A percentile compares a stretch with the other conserved stretches of the same genome.
phyloP scores from a whole-genome alignment of 2,888 invertebrate genomes.

The Parnassius orleans region DNA sequence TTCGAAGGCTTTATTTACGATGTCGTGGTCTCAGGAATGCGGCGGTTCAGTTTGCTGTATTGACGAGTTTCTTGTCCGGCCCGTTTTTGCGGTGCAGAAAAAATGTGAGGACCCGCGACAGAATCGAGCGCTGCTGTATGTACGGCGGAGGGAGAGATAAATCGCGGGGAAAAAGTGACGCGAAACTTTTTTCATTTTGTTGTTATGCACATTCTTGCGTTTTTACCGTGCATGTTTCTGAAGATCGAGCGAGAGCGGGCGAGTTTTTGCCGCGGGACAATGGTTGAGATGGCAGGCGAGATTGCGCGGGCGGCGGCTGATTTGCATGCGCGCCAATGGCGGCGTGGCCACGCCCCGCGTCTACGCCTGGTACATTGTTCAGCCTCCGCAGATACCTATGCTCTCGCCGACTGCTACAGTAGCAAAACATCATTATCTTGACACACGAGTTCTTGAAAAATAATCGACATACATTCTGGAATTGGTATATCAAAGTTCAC shows the following conservation, averaged over 20 bases:
- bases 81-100: conserved; percentile 36
- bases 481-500: too few relatives aligned
- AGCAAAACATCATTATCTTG: background rate
- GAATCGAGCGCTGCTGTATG: conserved; percentile 5
- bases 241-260: conserved; percentile 53
- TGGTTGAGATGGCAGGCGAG: conserved; percentile 44
- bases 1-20: conserved; percentile 7
- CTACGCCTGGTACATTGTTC: conserved; percentile 5
- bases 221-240: conserved; percentile 61
- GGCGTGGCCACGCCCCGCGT: conserved; percentile 39
- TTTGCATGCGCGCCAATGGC: conserved; percentile 65
- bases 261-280: conserved; percentile 43
- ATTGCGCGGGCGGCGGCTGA: conserved; percentile 44
- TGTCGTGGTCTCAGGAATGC: conserved; percentile 14
- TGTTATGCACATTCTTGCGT: conserved; percentile 70
- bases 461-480: too few relatives aligned
- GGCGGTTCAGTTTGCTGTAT: conserved; percentile 9
- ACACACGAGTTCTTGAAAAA: background rate
- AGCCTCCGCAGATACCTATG: conserved; percentile 4
- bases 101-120: conserved; percentile 28
- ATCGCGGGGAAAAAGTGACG: conserved; percentile 65
- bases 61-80: conserved; percentile 24
- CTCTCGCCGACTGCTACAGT: conserved; percentile 1
- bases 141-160: conserved; percentile 43
- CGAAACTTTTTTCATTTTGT: conserved; percentile 67